Base-by-base conservation (phyloP, 2,888 invertebrate genomes). In the Odontothrips loti region DNA sequence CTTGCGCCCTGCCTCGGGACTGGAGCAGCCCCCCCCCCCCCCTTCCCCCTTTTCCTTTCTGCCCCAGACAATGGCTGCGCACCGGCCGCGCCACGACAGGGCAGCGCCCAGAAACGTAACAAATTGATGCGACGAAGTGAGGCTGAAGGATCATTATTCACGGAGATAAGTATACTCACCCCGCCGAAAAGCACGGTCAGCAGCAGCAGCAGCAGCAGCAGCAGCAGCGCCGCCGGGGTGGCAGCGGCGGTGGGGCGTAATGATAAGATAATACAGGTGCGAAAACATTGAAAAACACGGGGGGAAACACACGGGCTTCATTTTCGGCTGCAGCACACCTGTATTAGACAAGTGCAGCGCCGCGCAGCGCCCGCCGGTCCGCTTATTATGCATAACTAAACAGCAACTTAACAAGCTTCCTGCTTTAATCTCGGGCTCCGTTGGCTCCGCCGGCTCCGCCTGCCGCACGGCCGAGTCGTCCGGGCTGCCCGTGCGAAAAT, bases 41-140 rank as follows among this genome's bases (percentile, higher is more conserved):
- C 58, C 15, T 1, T 6, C 17, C 58, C 20, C 17, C 20, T 15
- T 20, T 27, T 75, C 23, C 68, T 27, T 75, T 75, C 34, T 75
- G 68, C 23, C 68, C 68, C 23, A 75, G 68, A 75, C 68, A 75
- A 75, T 75, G 68, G 68, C 27, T 27, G 11, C 58, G 58, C 34
- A 58, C 58, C 58, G 58, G n/a, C 68, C 68, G 23, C n/a, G 68
- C 68, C 68, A 20, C 68, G 23, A n/a, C 68, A 75, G 23, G 68
- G 23, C 68, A 27, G 68, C 68, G 68, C 68, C 11, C 68, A 75
- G 68, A 75, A 75, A 75, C 23, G 68, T 75, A 75, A 75, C 68
- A 75, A 75, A 75, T 75, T 75, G 68, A 75, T 75, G 68, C 68
- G 68, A 75, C 68, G 68, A 75, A 75, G 68, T 75, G 68, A 75